phyloP scores from a whole-genome alignment of 2,113 vertebrate genomes.

The Cyprinodon variegatus region DNA sequence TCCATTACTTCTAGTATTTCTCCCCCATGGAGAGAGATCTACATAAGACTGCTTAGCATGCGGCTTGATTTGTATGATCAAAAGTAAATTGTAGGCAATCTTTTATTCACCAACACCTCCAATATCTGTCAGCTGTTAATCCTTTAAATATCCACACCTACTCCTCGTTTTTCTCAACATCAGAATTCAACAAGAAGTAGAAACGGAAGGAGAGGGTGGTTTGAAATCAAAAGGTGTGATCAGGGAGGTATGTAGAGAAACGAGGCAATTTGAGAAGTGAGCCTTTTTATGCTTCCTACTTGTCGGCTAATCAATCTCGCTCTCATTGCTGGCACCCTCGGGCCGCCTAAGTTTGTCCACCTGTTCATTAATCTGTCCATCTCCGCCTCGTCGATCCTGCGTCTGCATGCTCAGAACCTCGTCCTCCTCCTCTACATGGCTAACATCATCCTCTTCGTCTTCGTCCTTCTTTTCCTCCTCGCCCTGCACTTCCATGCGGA shows the following conservation, averaged over 20 bases:
- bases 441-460: constrained; percentile 79
- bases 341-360: constrained; percentile 94
- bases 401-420: constrained; percentile 87
- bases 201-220: constrained; percentile 24
- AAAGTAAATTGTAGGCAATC: constrained; percentile 58
- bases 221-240: constrained; percentile 16
- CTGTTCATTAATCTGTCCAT: constrained; percentile 96
- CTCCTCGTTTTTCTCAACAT: constrained; percentile 39
- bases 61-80: constrained; percentile 57
- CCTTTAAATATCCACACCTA: constrained; percentile 11
- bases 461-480: constrained; percentile 89
- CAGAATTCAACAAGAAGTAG: constrained; percentile 35
- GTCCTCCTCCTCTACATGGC: constrained; percentile 78
- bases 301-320: constrained; percentile 86
- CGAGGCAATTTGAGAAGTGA: constrained; percentile 42
- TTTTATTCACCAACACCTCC: constrained; percentile 39
- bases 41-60: constrained; percentile 31
- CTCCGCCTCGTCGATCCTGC: constrained; percentile 91
- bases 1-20: constrained; percentile 37
- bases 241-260: constrained; percentile 38
- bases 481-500: constrained; percentile 95
- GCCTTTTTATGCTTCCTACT: constrained; percentile 43
- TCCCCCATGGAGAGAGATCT: constrained; percentile 27
- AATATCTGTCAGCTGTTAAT: constrained; percentile 43
- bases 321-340: constrained; percentile 94